These are phyloP conservation scores for Hirudo medicinalis DNA, from an alignment of 1,140 invertebrate species.

Conservation along the genomic window DNA sequence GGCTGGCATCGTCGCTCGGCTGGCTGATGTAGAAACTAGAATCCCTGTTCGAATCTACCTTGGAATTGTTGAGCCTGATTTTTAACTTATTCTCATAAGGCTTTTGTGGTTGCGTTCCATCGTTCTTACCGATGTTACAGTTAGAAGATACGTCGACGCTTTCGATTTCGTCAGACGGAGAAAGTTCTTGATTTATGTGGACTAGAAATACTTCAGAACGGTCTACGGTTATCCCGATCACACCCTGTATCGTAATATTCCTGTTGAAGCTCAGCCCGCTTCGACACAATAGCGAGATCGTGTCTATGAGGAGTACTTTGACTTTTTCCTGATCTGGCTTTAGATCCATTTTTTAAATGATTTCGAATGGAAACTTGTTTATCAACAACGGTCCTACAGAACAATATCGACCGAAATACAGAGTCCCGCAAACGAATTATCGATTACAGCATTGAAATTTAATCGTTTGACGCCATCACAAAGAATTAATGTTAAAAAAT, in stretches of 20 bases:
- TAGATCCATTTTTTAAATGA: conserved; percentile 6
- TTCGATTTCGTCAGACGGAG: conserved; percentile 1
- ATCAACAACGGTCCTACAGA: no score
- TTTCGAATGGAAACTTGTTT: no score
- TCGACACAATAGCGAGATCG: conserved; percentile 14
- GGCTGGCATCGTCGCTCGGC: neutral
- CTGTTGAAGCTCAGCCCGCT: conserved; percentile 11
- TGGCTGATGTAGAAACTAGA: conserved; percentile 1
- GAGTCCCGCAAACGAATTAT: no score
- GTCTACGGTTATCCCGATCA: conserved; percentile 15
- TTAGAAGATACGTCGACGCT: neutral
- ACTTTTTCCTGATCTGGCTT: conserved; percentile 16
- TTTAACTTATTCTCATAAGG: neutral
- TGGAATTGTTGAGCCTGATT: neutral
- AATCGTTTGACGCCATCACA: no score
- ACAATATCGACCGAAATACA: no score
- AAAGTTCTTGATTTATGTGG: conserved; percentile 13
- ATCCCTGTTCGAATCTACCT: neutral
- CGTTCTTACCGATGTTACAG: no score
- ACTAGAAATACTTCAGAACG: conserved; percentile 14
- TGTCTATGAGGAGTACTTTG: conserved; percentile 10
- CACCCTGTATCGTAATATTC: conserved; percentile 10
- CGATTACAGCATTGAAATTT: no score
- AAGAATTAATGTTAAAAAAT: no score
- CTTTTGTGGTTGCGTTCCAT: no score